Evolutionary conservation across 2,888 invertebrate genomes (phyloP).

Genomic region (Acanthosepion pharaonis): DNA sequence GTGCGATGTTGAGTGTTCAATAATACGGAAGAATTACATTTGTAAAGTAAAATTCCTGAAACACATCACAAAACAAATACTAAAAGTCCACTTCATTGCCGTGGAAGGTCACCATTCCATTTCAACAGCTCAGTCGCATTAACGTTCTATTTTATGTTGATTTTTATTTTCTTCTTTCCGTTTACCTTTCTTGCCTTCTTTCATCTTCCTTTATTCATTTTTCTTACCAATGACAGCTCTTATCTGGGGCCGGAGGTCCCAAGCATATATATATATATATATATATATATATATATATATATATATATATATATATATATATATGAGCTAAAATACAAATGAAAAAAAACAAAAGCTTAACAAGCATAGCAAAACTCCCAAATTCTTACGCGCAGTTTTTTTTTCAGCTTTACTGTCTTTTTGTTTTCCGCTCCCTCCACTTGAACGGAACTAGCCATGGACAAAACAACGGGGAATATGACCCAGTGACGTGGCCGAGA

Average conservation of each 20-base stretch:
- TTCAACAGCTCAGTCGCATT: neutral
- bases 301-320: conserved; percentile 41
- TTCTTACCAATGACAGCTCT: conserved; percentile 33
- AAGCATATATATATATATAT: neutral
- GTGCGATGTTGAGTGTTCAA: neutral
- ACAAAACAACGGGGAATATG: conserved; percentile 33
- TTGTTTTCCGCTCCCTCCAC: neutral
- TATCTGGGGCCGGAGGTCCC: neutral
- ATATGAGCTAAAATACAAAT: neutral
- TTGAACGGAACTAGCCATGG: neutral
- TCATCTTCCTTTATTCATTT: neutral
- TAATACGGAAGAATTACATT: neutral
- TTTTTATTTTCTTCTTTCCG: neutral
- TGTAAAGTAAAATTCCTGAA: neutral
- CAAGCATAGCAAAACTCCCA: neutral
- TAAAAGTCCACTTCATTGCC: neutral
- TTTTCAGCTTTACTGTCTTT: neutral
- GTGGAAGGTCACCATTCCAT: neutral
- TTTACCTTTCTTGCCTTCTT: neutral
- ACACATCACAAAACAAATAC: neutral
- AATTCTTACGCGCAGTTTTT: neutral
- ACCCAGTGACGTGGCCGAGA: conserved; percentile 33
- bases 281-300: neutral
- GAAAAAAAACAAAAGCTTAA: neutral
- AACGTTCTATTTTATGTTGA: neutral